These are phyloP conservation scores for Liodrosophila aerea DNA, from an alignment of 2,888 invertebrate species.

Conservation along the genomic window DNA sequence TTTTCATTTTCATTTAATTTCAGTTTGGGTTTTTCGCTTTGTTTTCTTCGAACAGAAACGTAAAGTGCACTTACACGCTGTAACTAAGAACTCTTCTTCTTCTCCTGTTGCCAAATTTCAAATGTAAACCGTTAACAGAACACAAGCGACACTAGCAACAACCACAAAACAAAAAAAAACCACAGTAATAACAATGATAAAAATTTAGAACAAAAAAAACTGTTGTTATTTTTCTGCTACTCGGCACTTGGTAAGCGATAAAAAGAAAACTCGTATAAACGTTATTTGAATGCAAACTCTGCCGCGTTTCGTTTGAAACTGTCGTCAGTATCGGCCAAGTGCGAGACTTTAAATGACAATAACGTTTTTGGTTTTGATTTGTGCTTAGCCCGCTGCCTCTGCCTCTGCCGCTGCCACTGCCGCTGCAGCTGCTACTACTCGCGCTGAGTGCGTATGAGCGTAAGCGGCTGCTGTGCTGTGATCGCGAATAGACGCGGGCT, in stretches of 20 bases:
- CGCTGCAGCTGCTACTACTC: not conserved
- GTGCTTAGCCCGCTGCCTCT: conserved; percentile 28
- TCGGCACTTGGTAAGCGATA: not conserved
- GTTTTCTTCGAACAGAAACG: too few species aligned
- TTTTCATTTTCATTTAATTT: too few species aligned
- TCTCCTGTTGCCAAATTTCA: too few species aligned
- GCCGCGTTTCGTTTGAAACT: conserved; percentile 66
- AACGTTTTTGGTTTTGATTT: conserved; percentile 53
- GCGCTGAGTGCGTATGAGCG: conserved; percentile 36
- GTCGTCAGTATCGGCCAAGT: conserved; percentile 66
- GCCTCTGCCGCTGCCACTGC: not conserved
- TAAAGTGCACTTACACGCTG: too few species aligned
- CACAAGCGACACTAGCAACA: too few species aligned
- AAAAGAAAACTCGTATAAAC: conserved; percentile 2
- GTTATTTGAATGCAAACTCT: conserved; percentile 45
- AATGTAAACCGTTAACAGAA: too few species aligned
- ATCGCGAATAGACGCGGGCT: too few species aligned
- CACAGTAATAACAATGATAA: conserved; percentile 7
- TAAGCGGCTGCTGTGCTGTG: conserved; percentile 59
- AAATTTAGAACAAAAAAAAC: not conserved
- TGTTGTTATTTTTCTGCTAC: not conserved
- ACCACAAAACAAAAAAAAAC: not conserved
- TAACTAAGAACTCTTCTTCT: too few species aligned
- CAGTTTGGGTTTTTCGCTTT: too few species aligned
- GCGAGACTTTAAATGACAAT: conserved; percentile 54